Base-by-base conservation (phyloP, 2,113 vertebrate species). In the Scytalopus superciliaris region DNA sequence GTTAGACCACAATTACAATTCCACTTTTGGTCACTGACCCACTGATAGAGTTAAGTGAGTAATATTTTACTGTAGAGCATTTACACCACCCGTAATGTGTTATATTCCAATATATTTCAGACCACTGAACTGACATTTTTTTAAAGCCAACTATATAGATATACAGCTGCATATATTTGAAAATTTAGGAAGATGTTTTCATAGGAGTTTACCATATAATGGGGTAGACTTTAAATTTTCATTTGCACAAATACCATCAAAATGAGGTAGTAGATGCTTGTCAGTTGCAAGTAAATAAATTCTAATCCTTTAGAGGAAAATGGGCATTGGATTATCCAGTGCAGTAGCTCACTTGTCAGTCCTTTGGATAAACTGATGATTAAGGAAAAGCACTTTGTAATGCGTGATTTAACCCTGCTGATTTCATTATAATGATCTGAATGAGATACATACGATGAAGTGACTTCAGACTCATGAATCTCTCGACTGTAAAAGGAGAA, bases 241-340 rank as follows among this genome's bases (percentile, higher is more conserved):
- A 79, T 86, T 88, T 78, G 23, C 28, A 91, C 22, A 86, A 92
- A 92, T 90, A 33, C 56, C 67, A 39, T 84, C 40, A 86, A 87
- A 92, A 90, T 59, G 63, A 90, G 35, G 50, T 21, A 66, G 78
- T 74, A 93, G 69, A 80, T 75, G 27, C 35, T 68, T 84, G 84
- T 90, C 66, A 79, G 35, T 84, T 88, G 33, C 50, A 63, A 74
- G 35, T 84, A 97, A 95, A 96, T 90, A 94, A 93, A 90, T 96
- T 79, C 69, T 89, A 91, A 94, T 94, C 76, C 47, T 79, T 74
- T 52, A 80, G 75, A 63, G 33, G 12, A 10, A 91, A 94, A 90
- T 10, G 50, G 67, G 28, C 57, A 75, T 16, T 95, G 82, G 91
- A 93, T 95, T 96, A 94, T 47, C 66, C 75, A 78, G 39, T 42